These are phyloP conservation scores for Paratrypauchen microcephalus DNA, from an alignment of 2,797 vertebrate genomes.

Conservation along the genomic window DNA sequence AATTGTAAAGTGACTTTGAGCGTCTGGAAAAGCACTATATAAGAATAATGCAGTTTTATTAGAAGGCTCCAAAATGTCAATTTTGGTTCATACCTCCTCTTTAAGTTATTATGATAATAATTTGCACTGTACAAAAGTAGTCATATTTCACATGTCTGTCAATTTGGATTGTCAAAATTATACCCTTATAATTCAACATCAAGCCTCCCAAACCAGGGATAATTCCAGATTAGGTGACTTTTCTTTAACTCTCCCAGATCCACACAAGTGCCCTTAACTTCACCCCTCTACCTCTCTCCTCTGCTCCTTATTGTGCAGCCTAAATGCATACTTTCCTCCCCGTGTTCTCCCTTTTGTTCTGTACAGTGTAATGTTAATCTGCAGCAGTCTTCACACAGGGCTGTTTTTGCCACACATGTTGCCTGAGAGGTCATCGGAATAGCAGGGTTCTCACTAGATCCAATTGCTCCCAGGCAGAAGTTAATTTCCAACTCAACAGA, in stretches of 20 bases:
- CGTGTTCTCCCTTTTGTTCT: conserved; percentile 36
- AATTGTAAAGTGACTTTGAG: too few relatives aligned
- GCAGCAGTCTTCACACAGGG: conserved; percentile 31
- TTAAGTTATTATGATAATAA: background rate
- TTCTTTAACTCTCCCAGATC: background rate
- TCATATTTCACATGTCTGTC: background rate
- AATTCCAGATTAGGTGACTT: background rate
- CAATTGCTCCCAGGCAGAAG: conserved; percentile 64
- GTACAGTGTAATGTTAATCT: conserved; percentile 57
- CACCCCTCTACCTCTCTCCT: conserved; percentile 12
- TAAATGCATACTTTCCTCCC: conserved; percentile 18
- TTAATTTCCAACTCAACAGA: conserved; percentile 70
- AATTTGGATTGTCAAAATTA: background rate
- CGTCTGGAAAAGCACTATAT: too few relatives aligned
- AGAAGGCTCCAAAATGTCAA: too few relatives aligned
- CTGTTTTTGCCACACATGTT: conserved; percentile 64
- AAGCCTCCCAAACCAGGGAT: background rate
- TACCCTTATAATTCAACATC: background rate
- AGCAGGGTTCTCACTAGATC: conserved; percentile 52
- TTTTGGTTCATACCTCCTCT: too few relatives aligned
- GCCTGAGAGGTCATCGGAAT: conserved; percentile 56
- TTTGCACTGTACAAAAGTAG: background rate
- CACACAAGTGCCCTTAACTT: conserved; percentile 12
- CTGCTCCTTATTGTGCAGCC: conserved; percentile 4
- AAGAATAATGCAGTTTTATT: too few relatives aligned